Conservation (phyloP, 2,888 invertebrate genomes). For the Dynastes tityus region DNA sequence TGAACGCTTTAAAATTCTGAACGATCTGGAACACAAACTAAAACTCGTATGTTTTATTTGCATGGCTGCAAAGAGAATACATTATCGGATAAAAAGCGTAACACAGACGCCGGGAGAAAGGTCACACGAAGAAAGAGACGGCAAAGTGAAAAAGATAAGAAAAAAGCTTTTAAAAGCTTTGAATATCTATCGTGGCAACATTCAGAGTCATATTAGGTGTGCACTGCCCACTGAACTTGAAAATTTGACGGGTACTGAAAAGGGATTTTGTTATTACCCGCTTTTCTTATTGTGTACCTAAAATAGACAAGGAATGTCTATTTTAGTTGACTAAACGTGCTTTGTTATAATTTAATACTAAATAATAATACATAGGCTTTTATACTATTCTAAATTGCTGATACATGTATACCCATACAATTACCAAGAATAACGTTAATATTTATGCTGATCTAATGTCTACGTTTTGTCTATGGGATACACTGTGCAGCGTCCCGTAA, state of each 20-base stretch:
- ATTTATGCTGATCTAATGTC: no score
- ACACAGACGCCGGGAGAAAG: conserved; percentile 36
- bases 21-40: conserved; percentile 42
- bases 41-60: conserved; percentile 43
- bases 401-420: no score
- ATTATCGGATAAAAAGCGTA: conserved; percentile 44
- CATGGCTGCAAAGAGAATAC: conserved; percentile 43
- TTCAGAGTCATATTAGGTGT: conserved; percentile 35
- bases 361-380: no score
- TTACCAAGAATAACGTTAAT: no score
- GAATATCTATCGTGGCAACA: conserved; percentile 44
- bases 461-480: no score
- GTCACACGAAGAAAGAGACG: conserved; percentile 34
- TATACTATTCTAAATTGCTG: no score
- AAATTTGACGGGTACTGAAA: conserved; percentile 18
- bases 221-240: conserved; percentile 24
- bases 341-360: no score
- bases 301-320: no score
- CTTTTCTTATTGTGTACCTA: background rate
- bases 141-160: conserved; percentile 38
- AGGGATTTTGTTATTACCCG: conserved; percentile 33
- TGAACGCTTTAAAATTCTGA: conserved; percentile 45
- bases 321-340: no score
- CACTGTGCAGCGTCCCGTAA: no score
- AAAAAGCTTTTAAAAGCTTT: conserved; percentile 47